Evolutionary conservation across 2,113 vertebrate species (phyloP).

Genomic region (Cariama cristata): DNA sequence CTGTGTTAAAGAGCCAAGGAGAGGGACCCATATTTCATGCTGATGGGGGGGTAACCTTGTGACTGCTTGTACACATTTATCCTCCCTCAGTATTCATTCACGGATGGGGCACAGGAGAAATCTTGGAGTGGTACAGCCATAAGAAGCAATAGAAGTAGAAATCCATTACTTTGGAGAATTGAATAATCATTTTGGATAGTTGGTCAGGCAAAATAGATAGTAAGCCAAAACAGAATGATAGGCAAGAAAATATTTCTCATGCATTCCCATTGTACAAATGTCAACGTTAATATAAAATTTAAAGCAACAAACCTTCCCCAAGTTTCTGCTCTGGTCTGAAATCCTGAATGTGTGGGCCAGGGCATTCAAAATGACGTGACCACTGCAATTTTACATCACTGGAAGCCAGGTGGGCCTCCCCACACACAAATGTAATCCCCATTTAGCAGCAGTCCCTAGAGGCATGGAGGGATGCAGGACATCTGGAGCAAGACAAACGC

Average conservation of each 20-base stretch:
- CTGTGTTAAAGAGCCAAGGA: accelerated
- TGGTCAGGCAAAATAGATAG: not conserved
- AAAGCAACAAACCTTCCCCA: not conserved
- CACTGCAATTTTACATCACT: accelerated
- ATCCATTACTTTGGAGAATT: not conserved
- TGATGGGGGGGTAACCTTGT: not conserved
- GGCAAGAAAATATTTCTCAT: not conserved
- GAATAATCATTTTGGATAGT: not conserved
- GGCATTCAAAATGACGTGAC: not conserved
- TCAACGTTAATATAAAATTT: not conserved
- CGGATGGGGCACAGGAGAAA: not conserved
- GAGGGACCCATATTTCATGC: accelerated
- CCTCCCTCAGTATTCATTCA: not conserved
- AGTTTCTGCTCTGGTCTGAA: not conserved
- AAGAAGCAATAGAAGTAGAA: not conserved
- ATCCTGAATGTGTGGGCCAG: accelerated
- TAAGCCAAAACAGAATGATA: not conserved
- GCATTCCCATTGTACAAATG: not conserved
- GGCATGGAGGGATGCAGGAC: not conserved
- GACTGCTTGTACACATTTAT: not conserved
- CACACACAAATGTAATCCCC: not conserved
- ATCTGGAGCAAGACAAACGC: not conserved
- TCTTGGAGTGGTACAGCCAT: not conserved
- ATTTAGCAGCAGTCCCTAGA: not conserved
- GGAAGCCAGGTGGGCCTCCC: not conserved